These are phyloP conservation scores for Cerastis rubricosa DNA, from an alignment of 2,888 invertebrate species.

Conservation along the genomic window DNA sequence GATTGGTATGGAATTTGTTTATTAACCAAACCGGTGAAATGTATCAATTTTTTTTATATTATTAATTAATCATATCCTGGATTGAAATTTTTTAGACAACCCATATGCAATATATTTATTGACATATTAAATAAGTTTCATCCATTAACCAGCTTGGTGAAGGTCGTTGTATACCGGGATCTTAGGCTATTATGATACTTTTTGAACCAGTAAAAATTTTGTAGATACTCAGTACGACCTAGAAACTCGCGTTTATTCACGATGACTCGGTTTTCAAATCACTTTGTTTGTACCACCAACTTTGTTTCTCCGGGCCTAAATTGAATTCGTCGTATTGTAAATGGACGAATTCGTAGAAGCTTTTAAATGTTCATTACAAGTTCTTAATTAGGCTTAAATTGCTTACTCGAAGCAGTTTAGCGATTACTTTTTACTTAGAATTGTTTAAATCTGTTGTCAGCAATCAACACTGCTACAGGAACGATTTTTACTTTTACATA, in stretches of 20 bases:
- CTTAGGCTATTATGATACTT: neutral
- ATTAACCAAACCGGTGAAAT: too few relatives aligned
- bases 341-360: conserved; percentile 8
- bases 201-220: neutral
- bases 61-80: too few relatives aligned
- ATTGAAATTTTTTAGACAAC: too few relatives aligned
- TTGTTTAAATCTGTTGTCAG: conserved; percentile 8
- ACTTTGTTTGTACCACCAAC: neutral
- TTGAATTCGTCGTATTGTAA: conserved; percentile 31
- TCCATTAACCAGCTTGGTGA: too few relatives aligned
- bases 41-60: too few relatives aligned
- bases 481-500: neutral
- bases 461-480: neutral
- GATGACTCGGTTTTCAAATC: conserved; percentile 14
- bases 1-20: too few relatives aligned
- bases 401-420: conserved; percentile 19
- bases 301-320: conserved; percentile 18
- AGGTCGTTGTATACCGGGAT: too few relatives aligned
- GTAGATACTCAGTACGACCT: conserved; percentile 1
- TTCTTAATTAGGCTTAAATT: conserved; percentile 30
- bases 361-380: conserved; percentile 34
- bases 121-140: too few relatives aligned
- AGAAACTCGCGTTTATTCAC: conserved; percentile 17
- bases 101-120: too few relatives aligned
- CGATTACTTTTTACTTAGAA: conserved; percentile 20